Base-by-base conservation (phyloP, 1,140 invertebrate species). In the Drosophila pseudoobscura region DNA sequence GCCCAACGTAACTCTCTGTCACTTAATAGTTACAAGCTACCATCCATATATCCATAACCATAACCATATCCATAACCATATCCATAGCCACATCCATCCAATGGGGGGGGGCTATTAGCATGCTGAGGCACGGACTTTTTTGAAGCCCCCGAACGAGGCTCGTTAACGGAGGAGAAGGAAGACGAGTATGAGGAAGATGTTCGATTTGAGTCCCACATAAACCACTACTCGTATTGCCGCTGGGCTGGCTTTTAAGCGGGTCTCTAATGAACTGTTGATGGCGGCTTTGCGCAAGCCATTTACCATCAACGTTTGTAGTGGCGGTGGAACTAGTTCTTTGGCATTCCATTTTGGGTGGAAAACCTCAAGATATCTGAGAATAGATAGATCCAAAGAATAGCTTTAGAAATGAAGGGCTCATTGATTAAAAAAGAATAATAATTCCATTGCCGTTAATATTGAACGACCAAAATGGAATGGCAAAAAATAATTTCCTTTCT, bases 261-360 rank as follows among this genome's bases (percentile, higher is more conserved):
- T 2, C 29, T 31, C 44, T 50, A 65, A 65, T 64, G 62, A 64
- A 65, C 59, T 64, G 62, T 31, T 63, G 62, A 65, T 65, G 45
- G 59, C 45, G 31, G 31, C 31, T 49, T 64, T 63, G 20, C 62
- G 62, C 45, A 65, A 65, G 45, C 63, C 5, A 15, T 24, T 63
- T 46, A 15, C 29, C 13, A 15, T 2, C 7, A 2, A 11, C 35
- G 20, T 20, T 20, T 20, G 20, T 20, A 9, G 9, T 61, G 0
- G 2, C 31, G 31, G 8, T 11, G 31, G 2, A 35, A 35, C 31
- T 35, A 11, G 29, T 29, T 29, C 29, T 29, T 6, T 8, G 29
- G 29, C 29, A 31, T 9, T 9, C 29, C 31, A 31, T 3, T 20
- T 20, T 20, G 20, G 20, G 20, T 20, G 20, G 20, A 20, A 20